Base-by-base conservation (phyloP, 1,140 invertebrate species). In the Charaxes varanes region DNA sequence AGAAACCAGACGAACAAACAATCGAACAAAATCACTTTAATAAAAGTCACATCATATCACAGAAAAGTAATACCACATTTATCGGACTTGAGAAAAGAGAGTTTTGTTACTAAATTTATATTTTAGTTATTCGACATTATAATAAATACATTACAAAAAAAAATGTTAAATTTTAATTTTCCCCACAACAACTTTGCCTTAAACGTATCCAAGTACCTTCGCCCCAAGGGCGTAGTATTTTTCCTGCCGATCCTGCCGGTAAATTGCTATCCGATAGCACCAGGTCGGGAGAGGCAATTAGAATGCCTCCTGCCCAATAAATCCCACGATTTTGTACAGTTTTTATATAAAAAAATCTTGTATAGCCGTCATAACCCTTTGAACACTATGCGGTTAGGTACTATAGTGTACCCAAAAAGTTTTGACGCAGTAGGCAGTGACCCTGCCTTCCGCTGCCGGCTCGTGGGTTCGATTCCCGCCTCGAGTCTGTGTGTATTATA, bases 251-350 rank as follows among this genome's bases (percentile, higher is more conserved):
- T 41, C 55, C 36, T 42, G 50, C 41, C 54, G 51, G 54, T 61
- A 70, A 67, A 70, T 67, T 70, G 66, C 58, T 54, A 70, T 59
- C 44, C 50, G 66, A 67, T 65, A 69, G 56, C 27, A 10, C 36
- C 54, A 58, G 53, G 48, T 58, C 50, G 41, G 37, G 27, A 19
- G 32, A 11, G 43, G 54, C 46, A 54, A 65, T 67, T 58, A 61
- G 47, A 46, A 42, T 14, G 26, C 15, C 12, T 31, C 18, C 19
- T 30, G 18, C 19, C 14, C 19, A 16, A 38, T 18, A 30, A 37
- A 28, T 28, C 17, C 7, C n/a, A 11, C 5, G 7, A n/a, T 18
- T 16, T 24, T 26, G 3, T 36, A 26, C 7, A 0, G 13, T 13
- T 6, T 27, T 14, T 3, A 27, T 7, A 27, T 8, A 27, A 27